Conservation (phyloP, 2,797 vertebrate genomes). For the Sebastes steindachneri region DNA sequence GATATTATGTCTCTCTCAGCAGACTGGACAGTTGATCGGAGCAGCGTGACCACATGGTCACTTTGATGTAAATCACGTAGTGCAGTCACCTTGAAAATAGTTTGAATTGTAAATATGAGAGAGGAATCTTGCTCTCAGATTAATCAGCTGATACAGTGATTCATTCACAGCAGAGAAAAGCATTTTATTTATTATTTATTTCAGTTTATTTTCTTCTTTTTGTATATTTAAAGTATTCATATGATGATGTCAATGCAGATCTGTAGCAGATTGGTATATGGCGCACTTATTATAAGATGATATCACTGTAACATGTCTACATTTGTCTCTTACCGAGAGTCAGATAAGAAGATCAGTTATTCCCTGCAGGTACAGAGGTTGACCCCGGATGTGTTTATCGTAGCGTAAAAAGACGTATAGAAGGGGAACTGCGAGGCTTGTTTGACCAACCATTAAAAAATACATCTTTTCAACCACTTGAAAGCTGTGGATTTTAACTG, state of each 20-base stretch:
- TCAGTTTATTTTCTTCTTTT: background rate
- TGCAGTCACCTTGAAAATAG: constrained; percentile 57
- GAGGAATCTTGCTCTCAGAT: constrained; percentile 1
- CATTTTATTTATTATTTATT: background rate
- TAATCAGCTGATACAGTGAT: background rate
- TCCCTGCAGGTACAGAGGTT: background rate
- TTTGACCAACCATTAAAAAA: background rate
- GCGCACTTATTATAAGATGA: background rate
- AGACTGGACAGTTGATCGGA: constrained; percentile 75
- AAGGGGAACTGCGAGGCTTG: background rate
- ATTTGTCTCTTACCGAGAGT: background rate
- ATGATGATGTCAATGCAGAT: background rate
- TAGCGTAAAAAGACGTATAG: background rate
- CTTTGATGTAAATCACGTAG: constrained; percentile 72
- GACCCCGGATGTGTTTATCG: background rate
- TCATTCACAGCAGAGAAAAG: background rate
- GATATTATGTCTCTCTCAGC: constrained; percentile 79
- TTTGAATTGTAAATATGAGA: constrained; percentile 12
- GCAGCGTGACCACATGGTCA: constrained; percentile 45
- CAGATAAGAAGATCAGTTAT: background rate
- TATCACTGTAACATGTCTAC: background rate
- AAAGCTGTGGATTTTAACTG: background rate
- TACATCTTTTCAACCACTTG: background rate
- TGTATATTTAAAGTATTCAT: background rate
- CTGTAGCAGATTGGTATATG: background rate